These are phyloP conservation scores for Caradrina clavipalpis DNA, from an alignment of 2,888 invertebrate genomes.

Conservation along the genomic window DNA sequence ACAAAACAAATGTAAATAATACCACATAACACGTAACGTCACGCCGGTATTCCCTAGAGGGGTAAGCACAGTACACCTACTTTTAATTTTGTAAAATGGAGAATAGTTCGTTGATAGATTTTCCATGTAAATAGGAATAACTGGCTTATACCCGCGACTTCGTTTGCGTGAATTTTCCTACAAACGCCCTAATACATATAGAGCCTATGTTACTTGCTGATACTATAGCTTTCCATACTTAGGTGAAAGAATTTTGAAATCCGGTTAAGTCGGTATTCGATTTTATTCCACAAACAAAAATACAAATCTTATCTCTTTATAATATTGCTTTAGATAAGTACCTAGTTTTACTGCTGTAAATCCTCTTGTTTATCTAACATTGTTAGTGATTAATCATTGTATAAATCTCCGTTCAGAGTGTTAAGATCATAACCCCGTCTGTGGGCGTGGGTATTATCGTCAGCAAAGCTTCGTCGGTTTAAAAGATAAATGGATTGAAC, in stretches of 20 bases:
- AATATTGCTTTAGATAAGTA: too few relatives aligned
- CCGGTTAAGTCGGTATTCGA: too few relatives aligned
- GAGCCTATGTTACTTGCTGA: too few relatives aligned
- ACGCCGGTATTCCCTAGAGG: neutral
- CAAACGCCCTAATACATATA: too few relatives aligned
- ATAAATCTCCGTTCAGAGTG: constrained; percentile 1
- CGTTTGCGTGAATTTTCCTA: too few relatives aligned
- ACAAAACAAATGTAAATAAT: constrained; percentile 1
- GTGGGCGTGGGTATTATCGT: constrained; percentile 27
- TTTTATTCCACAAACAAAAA: too few relatives aligned
- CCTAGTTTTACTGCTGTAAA: neutral
- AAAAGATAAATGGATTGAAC: constrained; percentile 31
- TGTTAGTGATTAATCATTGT: constrained; percentile 18
- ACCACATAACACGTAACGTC: neutral
- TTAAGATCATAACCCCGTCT: constrained; percentile 15
- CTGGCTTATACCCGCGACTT: too few relatives aligned
- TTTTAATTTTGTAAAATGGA: neutral
- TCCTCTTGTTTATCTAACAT: neutral
- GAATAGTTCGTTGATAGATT: neutral
- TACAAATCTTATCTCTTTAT: too few relatives aligned
- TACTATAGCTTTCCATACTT: too few relatives aligned
- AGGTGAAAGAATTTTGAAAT: too few relatives aligned
- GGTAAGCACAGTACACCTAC: neutral
- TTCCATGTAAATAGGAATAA: neutral
- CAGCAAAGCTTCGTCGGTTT: constrained; percentile 6